Evolutionary conservation across 1,140 invertebrate species (phyloP).

Genomic region (Phortica variegata): DNA sequence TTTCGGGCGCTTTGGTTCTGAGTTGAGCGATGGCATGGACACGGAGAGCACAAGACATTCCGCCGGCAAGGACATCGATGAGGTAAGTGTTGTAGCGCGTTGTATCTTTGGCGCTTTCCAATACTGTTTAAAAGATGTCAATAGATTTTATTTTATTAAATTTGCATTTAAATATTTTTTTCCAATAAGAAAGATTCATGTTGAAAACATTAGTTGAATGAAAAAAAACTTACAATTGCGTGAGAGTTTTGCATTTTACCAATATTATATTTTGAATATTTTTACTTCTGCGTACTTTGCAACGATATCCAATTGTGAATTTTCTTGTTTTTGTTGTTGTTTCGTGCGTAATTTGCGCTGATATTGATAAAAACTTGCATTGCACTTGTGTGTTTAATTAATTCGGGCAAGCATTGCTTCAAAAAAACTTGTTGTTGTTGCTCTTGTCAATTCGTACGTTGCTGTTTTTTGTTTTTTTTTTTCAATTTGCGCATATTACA

Average conservation of each 20-base stretch:
- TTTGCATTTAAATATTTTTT: background rate
- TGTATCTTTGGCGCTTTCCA: conserved; percentile 53
- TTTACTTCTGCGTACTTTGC: no score
- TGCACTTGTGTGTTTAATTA: background rate
- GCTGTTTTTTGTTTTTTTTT: no score
- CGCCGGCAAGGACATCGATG: conserved; percentile 55
- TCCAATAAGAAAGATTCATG: background rate
- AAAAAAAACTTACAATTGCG: no score
- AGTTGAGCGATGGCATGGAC: conserved; percentile 53
- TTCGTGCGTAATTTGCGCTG: no score
- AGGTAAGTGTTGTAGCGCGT: conserved; percentile 50
- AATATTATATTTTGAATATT: no score
- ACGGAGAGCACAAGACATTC: conserved; percentile 55
- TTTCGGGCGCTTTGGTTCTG: conserved; percentile 46
- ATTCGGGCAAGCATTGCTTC: no score
- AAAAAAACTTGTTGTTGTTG: background rate
- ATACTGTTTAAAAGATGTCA: conserved; percentile 27
- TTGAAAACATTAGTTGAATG: no score
- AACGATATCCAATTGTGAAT: no score
- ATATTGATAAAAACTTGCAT: no score
- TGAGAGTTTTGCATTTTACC: no score
- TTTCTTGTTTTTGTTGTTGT: no score
- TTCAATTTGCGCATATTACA: no score
- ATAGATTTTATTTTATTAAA: background rate
- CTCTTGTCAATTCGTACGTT: background rate